Evolutionary conservation across 2,888 invertebrate genomes (phyloP).

Genomic region (Campoplex capitator): DNA sequence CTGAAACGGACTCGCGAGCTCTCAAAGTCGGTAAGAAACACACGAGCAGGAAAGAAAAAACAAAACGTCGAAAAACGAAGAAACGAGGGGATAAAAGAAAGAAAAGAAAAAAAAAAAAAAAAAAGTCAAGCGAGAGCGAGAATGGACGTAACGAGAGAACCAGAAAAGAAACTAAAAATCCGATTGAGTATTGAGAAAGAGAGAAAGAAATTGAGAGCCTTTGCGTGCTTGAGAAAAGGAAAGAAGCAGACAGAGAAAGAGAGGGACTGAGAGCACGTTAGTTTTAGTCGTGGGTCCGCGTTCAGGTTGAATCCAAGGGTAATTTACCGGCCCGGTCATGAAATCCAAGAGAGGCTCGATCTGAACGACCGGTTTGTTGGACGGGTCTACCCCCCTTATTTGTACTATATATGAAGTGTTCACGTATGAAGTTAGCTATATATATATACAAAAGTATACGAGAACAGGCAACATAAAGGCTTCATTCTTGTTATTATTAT

Average conservation of each 20-base stretch:
- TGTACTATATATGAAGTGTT: slow-evolving; percentile 12
- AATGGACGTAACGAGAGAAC: slow-evolving; percentile 26
- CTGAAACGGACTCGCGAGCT: slow-evolving; percentile 46
- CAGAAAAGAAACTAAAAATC: slow-evolving; percentile 38
- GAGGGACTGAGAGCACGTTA: slow-evolving; percentile 26
- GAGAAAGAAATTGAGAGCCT: slow-evolving; percentile 16
- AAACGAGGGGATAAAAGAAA: background rate
- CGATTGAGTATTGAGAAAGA: slow-evolving; percentile 36
- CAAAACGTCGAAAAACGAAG: background rate
- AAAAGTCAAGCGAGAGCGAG: slow-evolving; percentile 10
- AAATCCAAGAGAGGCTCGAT: slow-evolving; percentile 62
- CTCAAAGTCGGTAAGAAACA: slow-evolving; percentile 11
- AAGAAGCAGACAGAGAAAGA: slow-evolving; percentile 7
- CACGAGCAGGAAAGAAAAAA: slow-evolving; percentile 12
- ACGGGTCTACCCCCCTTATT: slow-evolving; percentile 46
- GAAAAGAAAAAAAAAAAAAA: background rate
- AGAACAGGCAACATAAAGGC: background rate
- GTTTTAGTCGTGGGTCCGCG: slow-evolving; percentile 43
- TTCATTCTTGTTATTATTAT: slow-evolving; percentile 6
- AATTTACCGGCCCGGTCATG: slow-evolving; percentile 62
- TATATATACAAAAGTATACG: background rate
- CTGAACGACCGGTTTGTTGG: slow-evolving; percentile 62
- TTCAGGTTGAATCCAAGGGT: slow-evolving; percentile 54
- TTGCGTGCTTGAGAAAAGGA: background rate
- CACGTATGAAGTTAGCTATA: background rate